These are phyloP conservation scores for Nasonia vitripennis DNA, from an alignment of 1,140 invertebrate species.

Conservation along the genomic window DNA sequence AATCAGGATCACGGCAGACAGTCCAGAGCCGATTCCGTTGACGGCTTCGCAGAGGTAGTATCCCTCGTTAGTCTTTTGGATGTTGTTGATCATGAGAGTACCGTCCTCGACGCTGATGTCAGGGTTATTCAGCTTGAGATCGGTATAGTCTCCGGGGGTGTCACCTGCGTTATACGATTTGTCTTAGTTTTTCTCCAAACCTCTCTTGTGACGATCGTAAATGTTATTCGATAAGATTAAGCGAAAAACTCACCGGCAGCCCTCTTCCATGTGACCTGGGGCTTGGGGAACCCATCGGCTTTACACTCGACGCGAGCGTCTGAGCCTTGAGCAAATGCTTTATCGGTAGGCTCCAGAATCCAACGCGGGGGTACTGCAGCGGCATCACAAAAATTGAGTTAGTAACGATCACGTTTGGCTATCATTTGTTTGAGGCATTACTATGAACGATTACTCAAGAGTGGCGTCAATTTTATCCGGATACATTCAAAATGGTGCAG, in stretches of 20 bases:
- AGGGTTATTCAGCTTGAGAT: constrained; percentile 91
- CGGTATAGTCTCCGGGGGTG: constrained; percentile 93
- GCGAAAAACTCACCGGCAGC: constrained; percentile 84
- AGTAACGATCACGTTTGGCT: not conserved
- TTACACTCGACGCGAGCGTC: constrained; percentile 96
- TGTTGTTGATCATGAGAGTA: constrained; percentile 90
- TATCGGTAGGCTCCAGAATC: constrained; percentile 96
- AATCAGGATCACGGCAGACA: constrained; percentile 94
- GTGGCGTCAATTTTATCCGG: constrained; percentile 25
- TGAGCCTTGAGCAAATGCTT: constrained; percentile 94
- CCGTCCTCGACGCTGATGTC: constrained; percentile 94
- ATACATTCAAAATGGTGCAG: not conserved
- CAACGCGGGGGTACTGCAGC: constrained; percentile 94
- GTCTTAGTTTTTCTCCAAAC: not conserved
- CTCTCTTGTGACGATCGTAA: not conserved
- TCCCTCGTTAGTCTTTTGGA: constrained; percentile 94
- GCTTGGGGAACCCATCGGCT: constrained; percentile 95
- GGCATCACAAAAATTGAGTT: constrained; percentile 54
- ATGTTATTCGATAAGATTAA: constrained; percentile 4
- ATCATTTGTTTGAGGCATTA: not conserved
- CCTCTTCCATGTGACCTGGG: constrained; percentile 95
- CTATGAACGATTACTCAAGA: constrained; percentile 25
- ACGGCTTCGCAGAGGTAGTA: constrained; percentile 97
- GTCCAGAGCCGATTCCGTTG: constrained; percentile 95
- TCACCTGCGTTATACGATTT: constrained; percentile 78